Conservation (phyloP, 2,797 vertebrate species). For the Urosaurus nigricauda region DNA sequence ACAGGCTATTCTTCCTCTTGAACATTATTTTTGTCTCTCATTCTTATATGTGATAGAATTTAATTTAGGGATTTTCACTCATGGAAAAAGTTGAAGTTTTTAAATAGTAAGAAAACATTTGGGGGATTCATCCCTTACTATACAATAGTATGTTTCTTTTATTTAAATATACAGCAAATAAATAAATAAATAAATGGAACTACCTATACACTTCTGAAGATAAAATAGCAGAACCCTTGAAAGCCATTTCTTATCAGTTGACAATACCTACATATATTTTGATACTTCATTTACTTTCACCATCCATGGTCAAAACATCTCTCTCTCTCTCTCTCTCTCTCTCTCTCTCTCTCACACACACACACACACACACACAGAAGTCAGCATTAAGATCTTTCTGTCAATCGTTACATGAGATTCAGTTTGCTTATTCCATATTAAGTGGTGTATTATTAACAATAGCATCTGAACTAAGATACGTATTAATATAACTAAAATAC, state of each 20-base stretch:
- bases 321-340: too few relatives aligned
- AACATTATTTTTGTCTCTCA: background rate
- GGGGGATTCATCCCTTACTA: background rate
- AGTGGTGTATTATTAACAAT: too few relatives aligned
- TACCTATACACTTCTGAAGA: background rate
- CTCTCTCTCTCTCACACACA: too few relatives aligned
- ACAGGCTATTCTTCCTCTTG: background rate
- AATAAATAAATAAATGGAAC: background rate
- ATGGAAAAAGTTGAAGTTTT: background rate
- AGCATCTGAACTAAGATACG: too few relatives aligned
- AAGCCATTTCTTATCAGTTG: background rate
- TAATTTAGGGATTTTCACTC: background rate
- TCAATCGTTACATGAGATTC: background rate
- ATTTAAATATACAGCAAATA: background rate
- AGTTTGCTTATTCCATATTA: too few relatives aligned
- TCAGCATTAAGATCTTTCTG: background rate
- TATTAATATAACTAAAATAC: too few relatives aligned
- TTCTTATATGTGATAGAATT: background rate
- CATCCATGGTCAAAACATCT: background rate
- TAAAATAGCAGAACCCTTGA: background rate
- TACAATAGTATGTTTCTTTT: background rate
- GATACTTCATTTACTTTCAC: background rate
- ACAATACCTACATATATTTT: background rate
- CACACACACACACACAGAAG: too few relatives aligned
- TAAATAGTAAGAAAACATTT: background rate